Percentiles rank a stretch among this genome's conserved stretches.
Conservation (phyloP, 2,797 vertebrate genomes). For the Tapera naevia region DNA sequence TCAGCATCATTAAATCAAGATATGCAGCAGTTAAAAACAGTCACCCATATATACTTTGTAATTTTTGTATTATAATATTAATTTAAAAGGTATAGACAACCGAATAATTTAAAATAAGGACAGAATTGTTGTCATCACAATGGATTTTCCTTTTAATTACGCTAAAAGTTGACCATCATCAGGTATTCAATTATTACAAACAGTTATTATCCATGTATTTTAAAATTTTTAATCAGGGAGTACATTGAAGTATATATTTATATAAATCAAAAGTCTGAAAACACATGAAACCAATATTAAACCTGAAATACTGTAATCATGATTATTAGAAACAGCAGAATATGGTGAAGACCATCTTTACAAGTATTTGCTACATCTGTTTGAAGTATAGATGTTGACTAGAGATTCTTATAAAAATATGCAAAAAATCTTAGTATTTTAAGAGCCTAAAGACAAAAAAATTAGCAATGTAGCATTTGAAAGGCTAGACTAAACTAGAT, state of each 20-base stretch:
- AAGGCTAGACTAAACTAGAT: neutral
- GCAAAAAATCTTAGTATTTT: neutral
- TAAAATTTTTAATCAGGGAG: neutral
- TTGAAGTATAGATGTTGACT: neutral
- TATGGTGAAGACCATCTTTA: neutral
- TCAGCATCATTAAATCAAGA: constrained; percentile 32
- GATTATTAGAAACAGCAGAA: neutral
- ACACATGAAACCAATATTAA: neutral
- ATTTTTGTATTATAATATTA: neutral
- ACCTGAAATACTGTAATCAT: neutral
- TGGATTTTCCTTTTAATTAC: neutral
- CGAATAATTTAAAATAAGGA: neutral
- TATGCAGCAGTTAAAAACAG: constrained; percentile 3
- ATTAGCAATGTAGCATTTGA: neutral
- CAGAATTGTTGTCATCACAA: neutral
- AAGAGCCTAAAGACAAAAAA: neutral
- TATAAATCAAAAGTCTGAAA: neutral
- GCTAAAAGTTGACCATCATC: neutral
- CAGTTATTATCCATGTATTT: neutral
- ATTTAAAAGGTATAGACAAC: neutral
- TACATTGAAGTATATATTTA: neutral
- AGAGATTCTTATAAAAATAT: neutral
- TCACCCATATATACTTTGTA: neutral
- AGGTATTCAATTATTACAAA: neutral
- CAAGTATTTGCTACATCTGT: neutral